Percentiles rank a stretch among this genome's conserved stretches.
phyloP scores from a whole-genome alignment of 1,140 invertebrate genomes.

The Drosophila melanica region DNA sequence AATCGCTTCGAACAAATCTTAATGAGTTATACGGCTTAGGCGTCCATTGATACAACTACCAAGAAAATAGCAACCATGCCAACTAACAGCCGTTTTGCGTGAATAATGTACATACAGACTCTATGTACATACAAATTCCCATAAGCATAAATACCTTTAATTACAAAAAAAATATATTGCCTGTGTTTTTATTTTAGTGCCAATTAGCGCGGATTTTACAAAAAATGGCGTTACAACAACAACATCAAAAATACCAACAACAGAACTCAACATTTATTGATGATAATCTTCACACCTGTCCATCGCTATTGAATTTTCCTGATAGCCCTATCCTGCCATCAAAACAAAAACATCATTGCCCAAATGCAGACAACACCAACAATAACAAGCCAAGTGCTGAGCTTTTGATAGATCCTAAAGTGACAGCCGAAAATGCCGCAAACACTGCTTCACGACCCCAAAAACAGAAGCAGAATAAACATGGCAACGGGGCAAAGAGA shows the following conservation, averaged over 20 bases:
- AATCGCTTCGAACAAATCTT: constrained; percentile 81
- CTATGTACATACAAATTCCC: constrained; percentile 11
- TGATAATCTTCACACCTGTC: constrained; percentile 75
- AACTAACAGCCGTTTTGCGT: constrained; percentile 49
- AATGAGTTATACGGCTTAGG: constrained; percentile 78
- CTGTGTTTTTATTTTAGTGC: constrained; percentile 58
- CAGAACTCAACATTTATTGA: constrained; percentile 82
- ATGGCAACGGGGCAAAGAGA: constrained; percentile 57
- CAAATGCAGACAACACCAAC: constrained; percentile 63
- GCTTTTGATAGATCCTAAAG: constrained; percentile 31
- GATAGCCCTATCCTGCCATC: constrained; percentile 77
- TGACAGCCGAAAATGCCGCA: constrained; percentile 15
- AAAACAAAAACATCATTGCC: constrained; percentile 48
- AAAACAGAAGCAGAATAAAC: constrained; percentile 29
- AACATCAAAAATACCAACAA: constrained; percentile 69
- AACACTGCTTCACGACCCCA: constrained; percentile 3
- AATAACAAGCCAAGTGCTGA: constrained; percentile 56
- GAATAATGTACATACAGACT: no score
- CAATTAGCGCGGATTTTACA: constrained; percentile 48
- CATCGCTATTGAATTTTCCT: constrained; percentile 74
- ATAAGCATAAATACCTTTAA: neutral
- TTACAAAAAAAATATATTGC: constrained; percentile 16
- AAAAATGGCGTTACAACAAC: constrained; percentile 39
- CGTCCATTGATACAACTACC: constrained; percentile 27
- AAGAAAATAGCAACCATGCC: neutral